Conservation (phyloP, 2,888 invertebrate species). For the Caenorhabditis auriculariae region DNA sequence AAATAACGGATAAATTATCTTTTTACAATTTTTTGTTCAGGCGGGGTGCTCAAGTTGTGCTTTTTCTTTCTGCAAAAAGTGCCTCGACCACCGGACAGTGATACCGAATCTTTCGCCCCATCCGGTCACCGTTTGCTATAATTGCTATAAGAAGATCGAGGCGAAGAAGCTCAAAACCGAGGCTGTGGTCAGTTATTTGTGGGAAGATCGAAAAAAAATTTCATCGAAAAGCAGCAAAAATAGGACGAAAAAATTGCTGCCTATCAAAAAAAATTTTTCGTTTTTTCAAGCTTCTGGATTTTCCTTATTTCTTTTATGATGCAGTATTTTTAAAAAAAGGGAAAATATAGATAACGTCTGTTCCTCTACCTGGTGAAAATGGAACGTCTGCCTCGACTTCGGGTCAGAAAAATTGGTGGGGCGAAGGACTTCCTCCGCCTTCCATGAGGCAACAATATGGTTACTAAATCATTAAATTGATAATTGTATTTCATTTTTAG, state of each 20-base stretch:
- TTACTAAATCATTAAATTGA: too few species aligned
- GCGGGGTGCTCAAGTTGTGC: slow-evolving; percentile 55
- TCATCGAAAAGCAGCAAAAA: too few species aligned
- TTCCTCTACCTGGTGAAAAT: slow-evolving; percentile 38
- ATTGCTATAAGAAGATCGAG: slow-evolving; percentile 43
- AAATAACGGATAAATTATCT: not conserved
- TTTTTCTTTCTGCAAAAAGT: slow-evolving; percentile 57
- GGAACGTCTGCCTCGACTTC: not conserved
- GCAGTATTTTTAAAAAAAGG: not conserved
- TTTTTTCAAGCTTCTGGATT: not conserved
- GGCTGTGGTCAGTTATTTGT: slow-evolving; percentile 7
- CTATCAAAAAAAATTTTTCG: not conserved
- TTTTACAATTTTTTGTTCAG: slow-evolving; percentile 16
- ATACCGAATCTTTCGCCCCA: slow-evolving; percentile 42
- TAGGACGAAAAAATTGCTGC: not conserved
- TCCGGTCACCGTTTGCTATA: slow-evolving; percentile 53
- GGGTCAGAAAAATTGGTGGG: slow-evolving; percentile 45
- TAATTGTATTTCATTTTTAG: too few species aligned
- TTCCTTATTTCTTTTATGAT: not conserved
- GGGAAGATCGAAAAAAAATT: too few species aligned
- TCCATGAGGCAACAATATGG: slow-evolving; percentile 32
- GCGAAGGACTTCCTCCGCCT: slow-evolving; percentile 52
- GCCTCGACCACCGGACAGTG: slow-evolving; percentile 42
- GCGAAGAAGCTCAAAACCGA: slow-evolving; percentile 19
- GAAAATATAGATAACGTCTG: not conserved